Conservation (phyloP, 2,888 invertebrate species). For the Acleris emargana region DNA sequence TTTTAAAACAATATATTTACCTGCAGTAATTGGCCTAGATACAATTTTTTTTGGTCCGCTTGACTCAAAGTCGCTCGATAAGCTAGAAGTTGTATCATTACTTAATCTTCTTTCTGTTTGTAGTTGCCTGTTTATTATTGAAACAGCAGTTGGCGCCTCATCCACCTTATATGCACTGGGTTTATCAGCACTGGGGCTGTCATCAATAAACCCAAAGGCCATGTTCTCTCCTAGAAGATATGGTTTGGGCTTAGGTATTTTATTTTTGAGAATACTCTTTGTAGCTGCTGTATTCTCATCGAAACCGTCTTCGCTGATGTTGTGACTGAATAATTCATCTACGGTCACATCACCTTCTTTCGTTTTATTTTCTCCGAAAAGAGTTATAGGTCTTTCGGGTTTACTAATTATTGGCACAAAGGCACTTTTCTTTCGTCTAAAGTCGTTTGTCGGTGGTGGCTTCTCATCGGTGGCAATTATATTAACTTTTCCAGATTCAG, state of each 20-base stretch:
- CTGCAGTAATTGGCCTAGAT: slow-evolving; percentile 61
- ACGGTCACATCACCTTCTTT: slow-evolving; percentile 52
- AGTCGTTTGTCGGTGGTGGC: slow-evolving; percentile 92
- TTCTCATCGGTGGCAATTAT: slow-evolving; percentile 95
- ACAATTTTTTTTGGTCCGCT: slow-evolving; percentile 44
- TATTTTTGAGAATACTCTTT: slow-evolving; percentile 89
- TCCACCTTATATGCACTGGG: slow-evolving; percentile 44
- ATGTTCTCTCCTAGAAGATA: slow-evolving; percentile 89
- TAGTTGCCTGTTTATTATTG: slow-evolving; percentile 70
- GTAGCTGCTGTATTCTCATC: slow-evolving; percentile 83
- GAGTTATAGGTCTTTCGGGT: slow-evolving; percentile 83
- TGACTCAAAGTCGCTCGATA: slow-evolving; percentile 47
- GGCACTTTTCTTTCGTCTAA: slow-evolving; percentile 86
- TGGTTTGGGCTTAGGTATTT: slow-evolving; percentile 88
- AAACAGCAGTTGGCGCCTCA: slow-evolving; percentile 60
- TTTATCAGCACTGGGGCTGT: slow-evolving; percentile 42
- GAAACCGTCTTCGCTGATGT: slow-evolving; percentile 58
- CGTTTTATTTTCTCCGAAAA: slow-evolving; percentile 83
- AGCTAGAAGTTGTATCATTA: slow-evolving; percentile 50
- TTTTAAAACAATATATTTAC: slow-evolving; percentile 45
- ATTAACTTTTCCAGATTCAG: slow-evolving; percentile 93
- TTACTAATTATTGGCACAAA: slow-evolving; percentile 72
- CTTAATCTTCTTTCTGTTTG: slow-evolving; percentile 56
- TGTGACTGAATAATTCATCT: slow-evolving; percentile 46
- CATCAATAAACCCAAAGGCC: slow-evolving; percentile 64